Conservation (phyloP, 2,888 invertebrate genomes). For the Netelia fuscicornis region DNA sequence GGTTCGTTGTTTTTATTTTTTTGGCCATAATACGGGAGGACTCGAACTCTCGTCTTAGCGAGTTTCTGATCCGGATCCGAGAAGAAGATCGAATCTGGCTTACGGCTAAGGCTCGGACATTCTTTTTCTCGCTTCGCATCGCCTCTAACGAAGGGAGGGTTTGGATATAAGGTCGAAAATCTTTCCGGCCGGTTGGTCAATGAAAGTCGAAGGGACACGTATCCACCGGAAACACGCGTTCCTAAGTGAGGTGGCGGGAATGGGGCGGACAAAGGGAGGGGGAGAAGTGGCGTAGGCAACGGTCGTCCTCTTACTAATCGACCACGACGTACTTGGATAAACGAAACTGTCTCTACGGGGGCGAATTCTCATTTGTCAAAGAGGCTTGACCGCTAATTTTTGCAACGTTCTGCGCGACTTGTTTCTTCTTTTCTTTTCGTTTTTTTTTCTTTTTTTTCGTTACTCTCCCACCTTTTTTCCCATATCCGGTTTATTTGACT, state of each 20-base stretch:
- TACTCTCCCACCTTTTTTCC: not conserved
- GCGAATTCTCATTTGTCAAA: slow-evolving; percentile 74
- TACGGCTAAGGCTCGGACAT: not conserved
- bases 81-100: slow-evolving; percentile 46
- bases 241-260: no score
- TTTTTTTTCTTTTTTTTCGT: not conserved
- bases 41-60: not conserved
- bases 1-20: not conserved
- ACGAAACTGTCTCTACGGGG: slow-evolving; percentile 71
- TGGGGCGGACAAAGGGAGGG: no score
- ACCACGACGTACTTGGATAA: slow-evolving; percentile 62
- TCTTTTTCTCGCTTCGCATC: not conserved
- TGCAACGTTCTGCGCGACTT: not conserved
- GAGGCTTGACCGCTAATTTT: slow-evolving; percentile 69
- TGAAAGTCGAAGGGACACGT: slow-evolving; percentile 8
- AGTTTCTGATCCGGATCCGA: not conserved
- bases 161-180: not conserved
- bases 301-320: slow-evolving; percentile 67
- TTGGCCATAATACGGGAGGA: no score
- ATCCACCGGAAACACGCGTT: not conserved
- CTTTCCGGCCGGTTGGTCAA: not conserved
- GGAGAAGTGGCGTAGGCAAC: not conserved
- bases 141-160: not conserved
- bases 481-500: no score
- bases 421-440: slow-evolving; percentile 1